Evolutionary conservation across 2,888 invertebrate genomes (phyloP).

Genomic region (Brachyptera putata): DNA sequence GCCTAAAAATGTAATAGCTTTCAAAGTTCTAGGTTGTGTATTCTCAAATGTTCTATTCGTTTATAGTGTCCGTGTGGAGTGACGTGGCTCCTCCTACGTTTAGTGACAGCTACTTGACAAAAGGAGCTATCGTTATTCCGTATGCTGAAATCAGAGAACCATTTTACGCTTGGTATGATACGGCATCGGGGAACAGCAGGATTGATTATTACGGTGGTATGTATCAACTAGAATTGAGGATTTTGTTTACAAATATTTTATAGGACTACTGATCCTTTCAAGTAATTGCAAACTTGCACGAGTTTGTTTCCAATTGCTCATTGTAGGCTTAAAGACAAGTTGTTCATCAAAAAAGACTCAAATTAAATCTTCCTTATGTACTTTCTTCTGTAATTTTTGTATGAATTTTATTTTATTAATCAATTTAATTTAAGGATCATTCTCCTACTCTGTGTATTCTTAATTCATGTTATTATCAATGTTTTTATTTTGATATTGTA

Average conservation of each 20-base stretch:
- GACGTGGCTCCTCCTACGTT: conserved; percentile 54
- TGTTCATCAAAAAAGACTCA: too few species aligned
- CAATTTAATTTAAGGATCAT: too few species aligned
- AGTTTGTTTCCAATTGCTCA: too few species aligned
- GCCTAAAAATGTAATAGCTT: too few species aligned
- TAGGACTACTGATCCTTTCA: not conserved
- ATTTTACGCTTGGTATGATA: conserved; percentile 85
- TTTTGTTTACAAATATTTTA: not conserved
- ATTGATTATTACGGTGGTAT: conserved; percentile 89
- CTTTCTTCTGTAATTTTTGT: too few species aligned
- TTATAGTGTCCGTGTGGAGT: not conserved
- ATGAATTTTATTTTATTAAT: too few species aligned
- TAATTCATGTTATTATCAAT: too few species aligned
- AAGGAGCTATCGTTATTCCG: conserved; percentile 78
- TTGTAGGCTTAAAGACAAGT: too few species aligned
- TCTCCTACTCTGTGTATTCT: too few species aligned
- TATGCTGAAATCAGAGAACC: conserved; percentile 93
- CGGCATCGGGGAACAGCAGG: conserved; percentile 66
- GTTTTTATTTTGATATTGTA: too few species aligned
- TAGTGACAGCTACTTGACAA: conserved; percentile 67
- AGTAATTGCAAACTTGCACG: not conserved
- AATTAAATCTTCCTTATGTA: not conserved
- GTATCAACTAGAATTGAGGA: not conserved
- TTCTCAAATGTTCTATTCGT: too few species aligned
- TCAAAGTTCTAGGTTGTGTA: too few species aligned